Percentiles rank a stretch among this genome's conserved stretches.
These are phyloP conservation scores for Poecilia picta DNA, from an alignment of 2,797 vertebrate species.

Conservation along the genomic window DNA sequence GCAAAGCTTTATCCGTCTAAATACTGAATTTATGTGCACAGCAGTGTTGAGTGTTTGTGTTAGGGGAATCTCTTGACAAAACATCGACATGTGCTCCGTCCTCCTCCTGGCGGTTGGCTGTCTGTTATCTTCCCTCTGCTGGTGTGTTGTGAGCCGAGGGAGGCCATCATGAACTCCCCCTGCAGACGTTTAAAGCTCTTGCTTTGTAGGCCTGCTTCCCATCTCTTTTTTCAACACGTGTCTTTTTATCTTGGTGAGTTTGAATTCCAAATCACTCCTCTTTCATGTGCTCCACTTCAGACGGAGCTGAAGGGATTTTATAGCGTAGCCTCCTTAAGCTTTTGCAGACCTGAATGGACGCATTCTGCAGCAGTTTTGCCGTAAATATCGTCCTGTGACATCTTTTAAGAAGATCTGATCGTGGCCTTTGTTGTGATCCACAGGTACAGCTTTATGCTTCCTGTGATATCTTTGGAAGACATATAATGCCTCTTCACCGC, in stretches of 20 bases:
- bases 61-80: constrained; percentile 31
- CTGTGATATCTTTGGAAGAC: constrained; percentile 20
- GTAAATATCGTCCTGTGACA: constrained; percentile 3
- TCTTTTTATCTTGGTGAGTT: constrained; percentile 37
- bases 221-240: not conserved
- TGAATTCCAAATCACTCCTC: constrained; percentile 26
- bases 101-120: constrained; percentile 26
- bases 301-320: constrained; percentile 20
- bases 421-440: constrained; percentile 35
- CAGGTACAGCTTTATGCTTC: constrained; percentile 7
- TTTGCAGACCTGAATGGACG: constrained; percentile 19
- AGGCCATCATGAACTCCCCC: constrained; percentile 53
- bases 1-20: not conserved
- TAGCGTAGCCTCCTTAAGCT: constrained; percentile 21
- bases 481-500: constrained; percentile 21
- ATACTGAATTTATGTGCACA: not conserved
- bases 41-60: constrained; percentile 3
- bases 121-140: constrained; percentile 42
- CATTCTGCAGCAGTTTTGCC: constrained; percentile 20
- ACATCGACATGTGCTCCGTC: constrained; percentile 16
- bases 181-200: constrained; percentile 38
- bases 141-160: constrained; percentile 37
- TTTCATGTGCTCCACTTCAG: constrained; percentile 37
- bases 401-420: constrained; percentile 12
- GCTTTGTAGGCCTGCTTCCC: constrained; percentile 24